These are phyloP conservation scores for Chionoecetes opilio DNA, from an alignment of 1,140 invertebrate genomes.

Conservation along the genomic window DNA sequence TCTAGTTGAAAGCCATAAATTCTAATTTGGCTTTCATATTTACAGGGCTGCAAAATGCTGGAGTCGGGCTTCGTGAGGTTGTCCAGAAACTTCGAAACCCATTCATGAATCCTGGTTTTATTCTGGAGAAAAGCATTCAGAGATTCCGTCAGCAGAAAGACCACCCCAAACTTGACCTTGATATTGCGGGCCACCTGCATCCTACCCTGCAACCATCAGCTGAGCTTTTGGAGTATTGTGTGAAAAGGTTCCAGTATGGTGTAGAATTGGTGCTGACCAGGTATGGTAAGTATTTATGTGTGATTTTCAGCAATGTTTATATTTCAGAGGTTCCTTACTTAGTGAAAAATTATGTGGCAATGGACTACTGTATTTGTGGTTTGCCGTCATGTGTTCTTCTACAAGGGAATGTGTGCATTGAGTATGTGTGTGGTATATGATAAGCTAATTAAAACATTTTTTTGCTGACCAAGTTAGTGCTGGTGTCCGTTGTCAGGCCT, in stretches of 20 bases:
- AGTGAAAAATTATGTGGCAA: no score
- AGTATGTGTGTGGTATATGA: no score
- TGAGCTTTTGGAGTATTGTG: slow-evolving; percentile 75
- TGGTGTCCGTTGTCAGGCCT: no score
- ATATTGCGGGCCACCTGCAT: slow-evolving; percentile 73
- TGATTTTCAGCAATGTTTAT: neutral
- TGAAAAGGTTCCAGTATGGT: slow-evolving; percentile 76
- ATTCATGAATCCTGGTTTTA: slow-evolving; percentile 92
- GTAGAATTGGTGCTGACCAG: slow-evolving; percentile 67
- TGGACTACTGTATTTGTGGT: no score
- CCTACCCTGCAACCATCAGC: slow-evolving; percentile 72
- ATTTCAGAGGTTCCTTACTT: no score
- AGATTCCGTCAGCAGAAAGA: slow-evolving; percentile 62
- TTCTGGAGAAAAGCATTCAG: slow-evolving; percentile 83
- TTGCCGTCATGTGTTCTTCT: no score
- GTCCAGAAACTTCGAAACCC: slow-evolving; percentile 95
- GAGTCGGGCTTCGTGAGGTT: slow-evolving; percentile 92
- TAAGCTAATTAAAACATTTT: no score
- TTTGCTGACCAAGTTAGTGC: no score
- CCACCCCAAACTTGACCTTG: slow-evolving; percentile 75
- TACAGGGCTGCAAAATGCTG: slow-evolving; percentile 92
- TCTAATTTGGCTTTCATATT: no score
- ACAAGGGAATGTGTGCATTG: no score
- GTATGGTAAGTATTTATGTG: slow-evolving; percentile 84
- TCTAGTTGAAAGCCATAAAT: no score